Base-by-base conservation (phyloP, 2,113 vertebrate genomes). In the Nasalis larvatus region DNA sequence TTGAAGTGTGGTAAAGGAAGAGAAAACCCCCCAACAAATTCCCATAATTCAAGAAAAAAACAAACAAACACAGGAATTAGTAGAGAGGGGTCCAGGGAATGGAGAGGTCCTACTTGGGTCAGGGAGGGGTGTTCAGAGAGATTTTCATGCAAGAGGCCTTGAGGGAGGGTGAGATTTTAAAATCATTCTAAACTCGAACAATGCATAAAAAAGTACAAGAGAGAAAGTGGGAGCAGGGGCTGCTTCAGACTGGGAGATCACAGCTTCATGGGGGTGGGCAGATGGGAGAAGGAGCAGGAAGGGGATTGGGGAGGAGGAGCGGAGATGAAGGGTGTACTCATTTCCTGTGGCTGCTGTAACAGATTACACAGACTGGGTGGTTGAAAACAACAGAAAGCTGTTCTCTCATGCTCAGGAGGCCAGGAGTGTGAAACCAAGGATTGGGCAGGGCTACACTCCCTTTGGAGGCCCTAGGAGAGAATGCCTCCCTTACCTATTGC, bases 381-480 rank as follows among this genome's bases (percentile, higher is more conserved):
- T 60, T 85, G 68, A 32, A 58, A 58, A 40, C 47, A 56, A 10
- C 17, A 49, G 47, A 69, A 58, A 14, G 27, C 3, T 32, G 58
- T 69, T 54, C 37, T 54, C 8, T 63, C n/a, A 4, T 1, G 63
- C 30, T 90, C 17, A 20, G 45, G 73, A 66, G 71, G 37, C 42
- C 27, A 17, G 58, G 66, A 54, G 49, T 71, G 69, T 80, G 80
- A 63, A n/a, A n/a, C 52, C 80, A 4, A 6, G 27, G 4, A 23
- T 5, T 60, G 0, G 3, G 47, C 35, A 52, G 60, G 11, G 49
- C n/a, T 18, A 0, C 0, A 4, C 3, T 86, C 40, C n/a, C n/a
- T 54, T 18, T 14, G 45, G n/a, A 54, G 58, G 32, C 40, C 58
- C 40, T 47, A 20, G 16, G 2, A 60, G 25, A 73, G 52, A 37